These are phyloP conservation scores for Neoitamus cyanurus DNA, from an alignment of 2,888 invertebrate genomes.

Conservation along the genomic window DNA sequence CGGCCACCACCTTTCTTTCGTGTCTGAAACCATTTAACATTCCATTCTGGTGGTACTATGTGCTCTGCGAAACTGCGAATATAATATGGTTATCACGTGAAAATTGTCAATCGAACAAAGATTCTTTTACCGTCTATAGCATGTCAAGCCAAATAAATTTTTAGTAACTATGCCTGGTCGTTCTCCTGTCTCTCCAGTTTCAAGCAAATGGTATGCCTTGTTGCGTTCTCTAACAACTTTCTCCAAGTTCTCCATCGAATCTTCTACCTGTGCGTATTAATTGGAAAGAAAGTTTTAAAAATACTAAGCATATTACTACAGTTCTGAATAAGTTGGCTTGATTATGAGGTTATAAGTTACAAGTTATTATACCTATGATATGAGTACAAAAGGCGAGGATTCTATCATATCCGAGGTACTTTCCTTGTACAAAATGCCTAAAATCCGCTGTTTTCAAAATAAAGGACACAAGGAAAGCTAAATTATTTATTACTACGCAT, in stretches of 20 bases:
- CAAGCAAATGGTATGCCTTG: conserved; percentile 86
- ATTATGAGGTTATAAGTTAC: too few relatives aligned
- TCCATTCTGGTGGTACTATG: conserved; percentile 74
- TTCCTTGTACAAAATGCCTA: too few relatives aligned
- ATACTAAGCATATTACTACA: too few relatives aligned
- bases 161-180: conserved; percentile 72
- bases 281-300: not conserved
- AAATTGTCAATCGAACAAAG: not conserved
- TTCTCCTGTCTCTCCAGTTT: conserved; percentile 89
- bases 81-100: not conserved
- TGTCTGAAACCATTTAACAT: conserved; percentile 72
- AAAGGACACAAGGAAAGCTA: too few relatives aligned
- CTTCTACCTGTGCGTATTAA: conserved; percentile 72
- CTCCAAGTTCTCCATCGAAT: conserved; percentile 95
- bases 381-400: too few relatives aligned
- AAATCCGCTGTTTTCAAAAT: too few relatives aligned
- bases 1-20: conserved; percentile 70
- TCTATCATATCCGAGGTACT: too few relatives aligned
- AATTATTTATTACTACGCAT: too few relatives aligned
- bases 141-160: conserved; percentile 73
- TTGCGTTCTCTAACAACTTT: conserved; percentile 92
- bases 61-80: conserved; percentile 68
- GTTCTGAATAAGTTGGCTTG: too few relatives aligned
- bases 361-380: too few relatives aligned
- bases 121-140: conserved; percentile 66